Conservation (phyloP, 2,113 vertebrate genomes). For the Anolis sagrei region DNA sequence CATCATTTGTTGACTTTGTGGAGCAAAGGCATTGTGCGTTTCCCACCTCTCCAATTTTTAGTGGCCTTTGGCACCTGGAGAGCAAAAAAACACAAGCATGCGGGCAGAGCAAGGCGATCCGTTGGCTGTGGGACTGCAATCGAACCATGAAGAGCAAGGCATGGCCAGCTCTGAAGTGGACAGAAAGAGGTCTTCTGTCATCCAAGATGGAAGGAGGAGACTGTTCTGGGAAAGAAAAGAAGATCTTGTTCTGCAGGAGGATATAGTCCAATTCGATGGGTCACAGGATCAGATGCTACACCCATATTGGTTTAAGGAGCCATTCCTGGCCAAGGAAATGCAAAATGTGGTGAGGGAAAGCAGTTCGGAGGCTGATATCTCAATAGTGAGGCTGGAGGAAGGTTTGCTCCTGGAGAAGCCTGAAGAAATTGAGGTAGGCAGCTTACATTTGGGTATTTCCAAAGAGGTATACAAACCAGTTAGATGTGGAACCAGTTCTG, state of each 20-base stretch:
- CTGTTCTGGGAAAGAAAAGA: not conserved
- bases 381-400: not conserved
- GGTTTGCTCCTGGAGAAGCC: not conserved
- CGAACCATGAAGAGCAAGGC: not conserved
- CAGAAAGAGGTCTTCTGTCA: not conserved
- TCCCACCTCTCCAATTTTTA: not conserved
- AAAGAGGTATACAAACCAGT: not conserved
- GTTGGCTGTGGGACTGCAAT: not conserved
- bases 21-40: not conserved
- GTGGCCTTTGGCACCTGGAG: not conserved
- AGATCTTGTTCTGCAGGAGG: not conserved
- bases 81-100: not conserved
- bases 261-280: not conserved
- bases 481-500: not conserved
- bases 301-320: not conserved
- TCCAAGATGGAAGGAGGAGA: not conserved
- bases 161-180: not conserved
- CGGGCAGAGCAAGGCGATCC: slow-evolving; percentile 15
- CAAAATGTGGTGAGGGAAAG: too few species aligned
- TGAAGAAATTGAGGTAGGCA: not conserved
- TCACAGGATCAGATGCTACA: not conserved
- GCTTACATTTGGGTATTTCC: not conserved
- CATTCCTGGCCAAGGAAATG: not conserved
- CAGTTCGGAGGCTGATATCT: not conserved
- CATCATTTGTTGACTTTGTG: too few species aligned